These are phyloP conservation scores for Oreonectes daqikongensis DNA, from an alignment of 2,797 vertebrate species.

Conservation along the genomic window DNA sequence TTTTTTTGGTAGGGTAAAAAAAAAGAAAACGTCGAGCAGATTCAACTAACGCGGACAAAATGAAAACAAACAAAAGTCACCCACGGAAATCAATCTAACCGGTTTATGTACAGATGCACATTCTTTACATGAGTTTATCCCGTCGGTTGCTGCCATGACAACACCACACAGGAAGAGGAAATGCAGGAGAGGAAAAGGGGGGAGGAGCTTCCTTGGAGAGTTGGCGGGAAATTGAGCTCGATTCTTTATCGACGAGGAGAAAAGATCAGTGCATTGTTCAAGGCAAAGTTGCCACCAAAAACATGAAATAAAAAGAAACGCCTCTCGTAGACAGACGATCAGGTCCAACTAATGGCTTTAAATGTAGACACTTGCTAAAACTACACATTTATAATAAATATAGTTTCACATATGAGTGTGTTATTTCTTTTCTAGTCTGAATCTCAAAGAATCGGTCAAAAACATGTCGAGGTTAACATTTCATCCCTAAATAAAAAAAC, in stretches of 20 bases:
- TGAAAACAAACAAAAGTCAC: conserved; percentile 59
- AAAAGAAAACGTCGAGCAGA: conserved; percentile 79
- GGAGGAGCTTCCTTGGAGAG: conserved; percentile 64
- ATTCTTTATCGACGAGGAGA: conserved; percentile 70
- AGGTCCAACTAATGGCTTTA: conserved; percentile 24
- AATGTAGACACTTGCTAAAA: conserved; percentile 39
- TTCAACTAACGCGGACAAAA: conserved; percentile 83
- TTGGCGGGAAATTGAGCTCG: conserved; percentile 63
- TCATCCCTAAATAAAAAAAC: not conserved
- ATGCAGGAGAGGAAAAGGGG: conserved; percentile 45
- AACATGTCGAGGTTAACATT: not conserved
- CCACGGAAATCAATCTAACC: conserved; percentile 77
- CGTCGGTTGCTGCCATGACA: conserved; percentile 62
- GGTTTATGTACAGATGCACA: conserved; percentile 93
- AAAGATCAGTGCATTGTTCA: conserved; percentile 86
- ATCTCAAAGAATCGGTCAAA: conserved; percentile 18
- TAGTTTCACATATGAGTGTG: conserved; percentile 55
- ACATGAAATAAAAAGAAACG: conserved; percentile 60
- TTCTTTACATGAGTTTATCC: conserved; percentile 84
- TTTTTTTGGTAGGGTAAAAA: conserved; percentile 77
- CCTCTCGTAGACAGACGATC: conserved; percentile 58
- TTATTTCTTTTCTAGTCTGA: conserved; percentile 38
- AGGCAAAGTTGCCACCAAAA: conserved; percentile 60
- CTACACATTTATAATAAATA: conserved; percentile 69
- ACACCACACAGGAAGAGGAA: conserved; percentile 58